Conservation (phyloP, 1,140 invertebrate genomes). For the Macrobrachium nipponense region DNA sequence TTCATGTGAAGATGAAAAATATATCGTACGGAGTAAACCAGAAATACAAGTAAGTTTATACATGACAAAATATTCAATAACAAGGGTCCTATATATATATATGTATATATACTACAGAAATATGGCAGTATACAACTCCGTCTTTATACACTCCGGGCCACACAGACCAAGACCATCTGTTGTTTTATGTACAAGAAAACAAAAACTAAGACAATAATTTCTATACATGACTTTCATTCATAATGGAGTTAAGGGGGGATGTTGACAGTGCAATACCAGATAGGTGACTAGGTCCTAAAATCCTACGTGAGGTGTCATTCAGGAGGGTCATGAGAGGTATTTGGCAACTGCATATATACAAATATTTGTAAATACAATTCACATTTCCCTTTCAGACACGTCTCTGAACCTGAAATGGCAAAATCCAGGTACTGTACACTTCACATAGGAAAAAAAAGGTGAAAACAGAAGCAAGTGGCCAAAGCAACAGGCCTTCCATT, state of each 20-base stretch:
- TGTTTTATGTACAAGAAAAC: conserved; percentile 43
- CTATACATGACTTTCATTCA: conserved; percentile 38
- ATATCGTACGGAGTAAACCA: conserved; percentile 19
- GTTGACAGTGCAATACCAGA: conserved; percentile 29
- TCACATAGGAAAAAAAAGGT: conserved; percentile 28
- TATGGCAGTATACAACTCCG: conserved; percentile 53
- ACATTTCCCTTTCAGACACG: conserved; percentile 29
- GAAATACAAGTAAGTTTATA: conserved; percentile 30
- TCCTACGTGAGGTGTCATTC: conserved; percentile 6
- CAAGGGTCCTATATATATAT: conserved; percentile 46
- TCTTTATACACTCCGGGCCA: conserved; percentile 44
- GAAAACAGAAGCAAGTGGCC: too few species aligned
- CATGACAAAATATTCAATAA: conserved; percentile 37
- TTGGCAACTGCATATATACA: conserved; percentile 27
- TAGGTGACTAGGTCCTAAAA: conserved; percentile 43
- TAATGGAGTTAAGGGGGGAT: background rate
- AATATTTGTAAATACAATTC: conserved; percentile 36
- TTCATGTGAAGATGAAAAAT: conserved; percentile 2
- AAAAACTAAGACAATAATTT: conserved; percentile 18
- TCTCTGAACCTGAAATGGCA: conserved; percentile 31
- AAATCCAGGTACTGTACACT: conserved; percentile 7
- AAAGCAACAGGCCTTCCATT: too few species aligned
- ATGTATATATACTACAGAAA: conserved; percentile 49
- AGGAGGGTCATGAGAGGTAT: conserved; percentile 29
- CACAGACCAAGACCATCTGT: background rate